A percentile compares a stretch with the other conserved stretches of the same genome.
phyloP scores from a whole-genome alignment of 2,888 invertebrate species.

The Rotaria sp. region DNA sequence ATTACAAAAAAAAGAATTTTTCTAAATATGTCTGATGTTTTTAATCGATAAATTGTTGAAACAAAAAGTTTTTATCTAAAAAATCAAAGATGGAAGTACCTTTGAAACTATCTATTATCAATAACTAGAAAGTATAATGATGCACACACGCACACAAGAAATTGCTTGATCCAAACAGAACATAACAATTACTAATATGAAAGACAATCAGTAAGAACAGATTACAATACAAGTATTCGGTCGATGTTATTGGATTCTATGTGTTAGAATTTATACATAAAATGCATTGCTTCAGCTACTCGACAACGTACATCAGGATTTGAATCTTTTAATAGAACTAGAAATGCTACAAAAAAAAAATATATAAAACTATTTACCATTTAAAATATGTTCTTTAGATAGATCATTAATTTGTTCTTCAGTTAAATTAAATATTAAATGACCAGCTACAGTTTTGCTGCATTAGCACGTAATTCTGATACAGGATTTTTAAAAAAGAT shows the following conservation, averaged over 20 bases:
- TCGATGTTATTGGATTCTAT: background rate
- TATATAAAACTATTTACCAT: conserved; percentile 46
- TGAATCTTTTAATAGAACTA: conserved; percentile 56
- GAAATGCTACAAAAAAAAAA: conserved; percentile 52
- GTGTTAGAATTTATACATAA: conserved; percentile 50
- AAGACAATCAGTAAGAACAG: background rate
- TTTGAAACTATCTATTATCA: background rate
- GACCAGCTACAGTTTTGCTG: conserved; percentile 58
- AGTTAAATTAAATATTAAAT: conserved; percentile 56
- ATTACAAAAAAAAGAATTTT: background rate
- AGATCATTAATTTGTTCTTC: conserved; percentile 53
- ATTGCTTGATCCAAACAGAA: background rate
- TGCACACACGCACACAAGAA: background rate
- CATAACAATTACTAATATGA: background rate
- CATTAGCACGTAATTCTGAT: conserved; percentile 60
- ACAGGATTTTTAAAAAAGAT: conserved; percentile 62
- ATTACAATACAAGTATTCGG: background rate
- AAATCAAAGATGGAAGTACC: background rate
- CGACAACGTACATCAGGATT: conserved; percentile 55
- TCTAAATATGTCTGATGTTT: too few species aligned
- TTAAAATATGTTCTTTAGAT: conserved; percentile 57
- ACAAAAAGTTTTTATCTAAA: too few species aligned
- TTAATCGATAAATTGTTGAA: too few species aligned
- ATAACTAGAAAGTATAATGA: background rate
- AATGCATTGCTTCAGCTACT: conserved; percentile 57